Base-by-base conservation (phyloP, 2,888 invertebrate genomes). In the Drosophila fulvimacula region DNA sequence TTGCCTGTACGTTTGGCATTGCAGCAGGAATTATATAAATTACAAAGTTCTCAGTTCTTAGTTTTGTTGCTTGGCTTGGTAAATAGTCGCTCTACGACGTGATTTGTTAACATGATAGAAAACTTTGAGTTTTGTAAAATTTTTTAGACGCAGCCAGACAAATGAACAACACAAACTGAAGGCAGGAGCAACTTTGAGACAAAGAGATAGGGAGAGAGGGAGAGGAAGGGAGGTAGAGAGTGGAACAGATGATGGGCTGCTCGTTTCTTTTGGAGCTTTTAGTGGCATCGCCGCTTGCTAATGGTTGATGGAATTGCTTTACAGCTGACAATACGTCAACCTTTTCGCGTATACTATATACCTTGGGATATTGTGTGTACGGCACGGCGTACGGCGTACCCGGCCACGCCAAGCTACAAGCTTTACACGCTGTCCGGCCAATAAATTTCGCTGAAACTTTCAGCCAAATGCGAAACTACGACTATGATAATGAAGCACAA, bases 21-120 rank as follows among this genome's bases (percentile, higher is more conserved):
- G 83, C 83, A 76, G 79, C 73, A 61, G 63, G 77, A 84, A 82
- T 79, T 82, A 87, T 89, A 86, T 88, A 88, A 89, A 86, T 86
- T 86, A 89, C 74, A 90, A 90, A 82, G 60, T 86, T 76, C 81
- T 82, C 65, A 68, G 64, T 76, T 72, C 52, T 80, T 57, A 61
- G 74, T 73, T 74, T 64, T 67, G 56, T 69, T 55, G 72, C 57
- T 62, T 61, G 42, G 42, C 55, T 24, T 59, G 13, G 67, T 72
- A 63, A 72, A 72, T 72, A 78, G 65, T 73, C 80, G 69, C 66
- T 73, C 66, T 76, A n/a, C 80, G 64, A 84, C 88, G 83, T 86
- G 89, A 86, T 86, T 86, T 86, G 85, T 86, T 88, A 89, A 86
- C 89, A 89, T 89, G 88, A 89, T 89, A 89, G 85, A 89, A 88